Conservation (phyloP, 2,797 vertebrate species). For the Ispidina lecontei region DNA sequence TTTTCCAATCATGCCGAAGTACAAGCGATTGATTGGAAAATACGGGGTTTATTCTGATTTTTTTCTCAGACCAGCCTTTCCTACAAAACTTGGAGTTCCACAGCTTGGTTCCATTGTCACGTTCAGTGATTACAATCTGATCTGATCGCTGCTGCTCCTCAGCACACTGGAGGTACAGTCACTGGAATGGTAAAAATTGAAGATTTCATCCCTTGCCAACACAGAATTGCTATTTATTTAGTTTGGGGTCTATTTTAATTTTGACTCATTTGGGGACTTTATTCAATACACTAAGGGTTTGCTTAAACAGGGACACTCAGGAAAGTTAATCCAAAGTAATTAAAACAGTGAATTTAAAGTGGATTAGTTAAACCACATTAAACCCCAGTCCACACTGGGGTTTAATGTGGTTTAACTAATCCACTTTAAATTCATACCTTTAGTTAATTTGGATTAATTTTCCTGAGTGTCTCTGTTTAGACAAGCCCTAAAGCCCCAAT, state of each 20-base stretch:
- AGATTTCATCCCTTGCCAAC: conserved; percentile 38
- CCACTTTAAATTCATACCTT: conserved; percentile 74
- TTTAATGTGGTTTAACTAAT: conserved; percentile 73
- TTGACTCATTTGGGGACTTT: conserved; percentile 70
- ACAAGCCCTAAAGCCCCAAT: conserved; percentile 72
- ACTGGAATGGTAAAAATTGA: conserved; percentile 33
- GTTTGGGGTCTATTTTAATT: conserved; percentile 52
- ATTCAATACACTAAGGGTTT: conserved; percentile 56
- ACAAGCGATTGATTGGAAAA: conserved; percentile 57
- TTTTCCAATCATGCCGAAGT: conserved; percentile 57
- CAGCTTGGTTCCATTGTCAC: conserved; percentile 45
- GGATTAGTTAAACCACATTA: conserved; percentile 73
- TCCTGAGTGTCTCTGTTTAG: conserved; percentile 72
- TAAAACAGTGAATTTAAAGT: conserved; percentile 73
- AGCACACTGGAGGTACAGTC: background rate
- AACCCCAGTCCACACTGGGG: background rate
- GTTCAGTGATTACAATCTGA: conserved; percentile 38
- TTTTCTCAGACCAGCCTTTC: conserved; percentile 46
- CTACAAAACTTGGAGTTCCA: conserved; percentile 38
- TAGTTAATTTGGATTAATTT: conserved; percentile 74
- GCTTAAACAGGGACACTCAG: conserved; percentile 67
- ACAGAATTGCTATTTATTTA: conserved; percentile 55
- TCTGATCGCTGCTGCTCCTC: conserved; percentile 48
- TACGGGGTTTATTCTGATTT: conserved; percentile 20
- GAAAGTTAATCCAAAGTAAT: conserved; percentile 73